Evolutionary conservation across 2,797 vertebrate species (phyloP).

Genomic region (Vireo griseus): DNA sequence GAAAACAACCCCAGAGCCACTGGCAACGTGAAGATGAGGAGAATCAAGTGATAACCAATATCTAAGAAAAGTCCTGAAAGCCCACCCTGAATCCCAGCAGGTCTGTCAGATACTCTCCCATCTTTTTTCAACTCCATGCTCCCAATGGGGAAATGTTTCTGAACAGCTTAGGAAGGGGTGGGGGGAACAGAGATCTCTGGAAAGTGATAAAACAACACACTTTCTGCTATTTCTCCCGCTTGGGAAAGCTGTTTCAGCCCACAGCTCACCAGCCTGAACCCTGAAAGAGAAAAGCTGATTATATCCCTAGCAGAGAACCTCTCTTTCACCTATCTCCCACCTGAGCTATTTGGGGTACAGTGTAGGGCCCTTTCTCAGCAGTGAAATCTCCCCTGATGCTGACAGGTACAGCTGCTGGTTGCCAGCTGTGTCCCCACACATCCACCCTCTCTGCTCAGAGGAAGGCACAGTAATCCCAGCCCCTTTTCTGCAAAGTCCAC

Average conservation of each 20-base stretch:
- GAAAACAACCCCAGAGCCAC: neutral
- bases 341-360: neutral
- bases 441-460: neutral
- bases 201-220: neutral
- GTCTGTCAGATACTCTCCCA: neutral
- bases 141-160: neutral
- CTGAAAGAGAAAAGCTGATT: neutral
- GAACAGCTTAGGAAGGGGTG: neutral
- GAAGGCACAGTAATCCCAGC: neutral
- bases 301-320: neutral
- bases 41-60: neutral
- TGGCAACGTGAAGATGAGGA: accelerated
- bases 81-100: neutral
- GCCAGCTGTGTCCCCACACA: neutral
- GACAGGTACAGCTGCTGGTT: neutral
- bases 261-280: neutral
- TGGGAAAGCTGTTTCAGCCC: neutral
- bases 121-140: neutral
- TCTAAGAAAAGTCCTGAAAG: neutral
- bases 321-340: neutral
- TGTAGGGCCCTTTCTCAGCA: neutral
- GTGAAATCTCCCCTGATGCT: neutral
- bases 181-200: neutral
- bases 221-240: neutral
- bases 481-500: neutral